Evolutionary conservation across 2,797 vertebrate genomes (phyloP).

Genomic region (Melopsittacus undulatus): DNA sequence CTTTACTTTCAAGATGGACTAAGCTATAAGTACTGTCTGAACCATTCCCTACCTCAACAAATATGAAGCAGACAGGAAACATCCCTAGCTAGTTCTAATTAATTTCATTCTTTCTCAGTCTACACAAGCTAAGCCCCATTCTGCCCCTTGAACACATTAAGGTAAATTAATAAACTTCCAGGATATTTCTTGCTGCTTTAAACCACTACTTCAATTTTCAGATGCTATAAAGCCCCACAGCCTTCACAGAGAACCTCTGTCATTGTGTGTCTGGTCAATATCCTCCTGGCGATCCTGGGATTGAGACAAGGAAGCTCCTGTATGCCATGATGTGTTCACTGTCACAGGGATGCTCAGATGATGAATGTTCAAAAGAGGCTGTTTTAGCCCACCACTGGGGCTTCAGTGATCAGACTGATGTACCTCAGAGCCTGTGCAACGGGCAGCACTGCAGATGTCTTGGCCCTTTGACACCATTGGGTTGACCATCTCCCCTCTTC

Average conservation of each 20-base stretch:
- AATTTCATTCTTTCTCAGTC: not conserved
- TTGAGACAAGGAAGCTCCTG: not conserved
- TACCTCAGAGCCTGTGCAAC: not conserved
- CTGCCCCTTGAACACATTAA: not conserved
- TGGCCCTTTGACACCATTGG: fast-evolving
- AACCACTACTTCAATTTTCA: not conserved
- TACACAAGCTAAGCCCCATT: not conserved
- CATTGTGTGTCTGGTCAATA: fast-evolving
- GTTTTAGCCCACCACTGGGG: not conserved
- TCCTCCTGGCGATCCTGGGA: not conserved
- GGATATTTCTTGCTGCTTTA: not conserved
- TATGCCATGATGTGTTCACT: fast-evolving
- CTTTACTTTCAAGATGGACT: not conserved
- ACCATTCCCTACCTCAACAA: not conserved
- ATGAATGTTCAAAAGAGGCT: not conserved
- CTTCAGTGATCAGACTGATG: not conserved
- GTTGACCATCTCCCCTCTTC: not conserved
- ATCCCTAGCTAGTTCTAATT: not conserved
- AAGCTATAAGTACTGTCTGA: not conserved
- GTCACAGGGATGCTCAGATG: not conserved
- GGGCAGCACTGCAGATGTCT: no score
- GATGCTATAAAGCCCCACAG: not conserved
- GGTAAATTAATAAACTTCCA: not conserved
- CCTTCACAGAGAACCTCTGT: not conserved
- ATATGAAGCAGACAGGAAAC: not conserved